A percentile compares a stretch with the other conserved stretches of the same genome.
These are phyloP conservation scores for Microctenopoma stevenorrisi DNA, from an alignment of 2,797 vertebrate species.

Conservation along the genomic window DNA sequence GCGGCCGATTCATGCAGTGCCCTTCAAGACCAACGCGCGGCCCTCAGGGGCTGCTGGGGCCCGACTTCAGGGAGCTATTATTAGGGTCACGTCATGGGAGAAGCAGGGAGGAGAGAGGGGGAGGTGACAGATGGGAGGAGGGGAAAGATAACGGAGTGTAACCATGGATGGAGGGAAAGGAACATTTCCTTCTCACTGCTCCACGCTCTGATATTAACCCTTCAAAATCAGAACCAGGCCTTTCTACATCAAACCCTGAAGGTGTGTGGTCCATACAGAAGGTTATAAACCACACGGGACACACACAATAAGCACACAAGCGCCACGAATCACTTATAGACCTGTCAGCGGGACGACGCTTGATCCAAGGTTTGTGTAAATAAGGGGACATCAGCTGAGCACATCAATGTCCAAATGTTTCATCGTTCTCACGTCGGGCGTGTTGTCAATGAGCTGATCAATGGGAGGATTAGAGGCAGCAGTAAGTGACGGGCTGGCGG, in stretches of 20 bases:
- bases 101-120: constrained; percentile 64
- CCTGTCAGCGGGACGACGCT: background rate
- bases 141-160: constrained; percentile 34
- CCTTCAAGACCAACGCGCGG: constrained; percentile 77
- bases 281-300: too few relatives aligned
- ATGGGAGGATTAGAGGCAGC: constrained; percentile 21
- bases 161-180: constrained; percentile 25
- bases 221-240: too few relatives aligned
- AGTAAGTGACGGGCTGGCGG: constrained; percentile 1
- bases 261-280: too few relatives aligned
- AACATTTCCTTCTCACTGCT: too few relatives aligned
- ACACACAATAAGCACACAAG: too few relatives aligned
- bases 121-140: constrained; percentile 71
- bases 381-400: constrained; percentile 25
- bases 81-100: constrained; percentile 72
- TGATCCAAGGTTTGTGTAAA: constrained; percentile 21
- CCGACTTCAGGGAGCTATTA: constrained; percentile 79
- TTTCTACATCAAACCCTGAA: too few relatives aligned
- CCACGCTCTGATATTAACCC: too few relatives aligned
- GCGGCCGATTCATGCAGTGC: constrained; percentile 70
- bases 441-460: constrained; percentile 47
- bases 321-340: too few relatives aligned
- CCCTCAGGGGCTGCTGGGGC: constrained; percentile 67
- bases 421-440: constrained; percentile 41
- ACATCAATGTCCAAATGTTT: constrained; percentile 43